Conservation (phyloP, 2,888 invertebrate genomes). For the Andrena dorsata region DNA sequence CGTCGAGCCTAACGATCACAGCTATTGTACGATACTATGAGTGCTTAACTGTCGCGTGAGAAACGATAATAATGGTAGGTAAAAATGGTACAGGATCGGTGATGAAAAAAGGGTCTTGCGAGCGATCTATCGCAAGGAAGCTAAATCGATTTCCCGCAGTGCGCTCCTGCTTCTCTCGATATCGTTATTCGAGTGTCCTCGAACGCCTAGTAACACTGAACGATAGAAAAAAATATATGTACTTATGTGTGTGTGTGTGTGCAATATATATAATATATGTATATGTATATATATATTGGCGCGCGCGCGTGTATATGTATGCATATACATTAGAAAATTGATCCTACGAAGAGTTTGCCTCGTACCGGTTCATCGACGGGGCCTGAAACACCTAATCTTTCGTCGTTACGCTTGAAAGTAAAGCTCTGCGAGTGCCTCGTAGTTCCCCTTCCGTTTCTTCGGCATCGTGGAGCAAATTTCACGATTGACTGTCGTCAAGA, state of each 20-base stretch:
- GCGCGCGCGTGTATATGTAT: slow-evolving; percentile 20
- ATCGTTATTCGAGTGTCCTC: slow-evolving; percentile 21
- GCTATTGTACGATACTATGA: slow-evolving; percentile 80
- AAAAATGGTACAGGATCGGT: slow-evolving; percentile 42
- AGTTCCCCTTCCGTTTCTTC: slow-evolving; percentile 1
- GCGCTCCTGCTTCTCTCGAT: slow-evolving; percentile 9
- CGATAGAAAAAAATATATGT: slow-evolving; percentile 43
- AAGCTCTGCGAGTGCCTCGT: slow-evolving; percentile 8
- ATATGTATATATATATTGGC: slow-evolving; percentile 14
- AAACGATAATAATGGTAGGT: slow-evolving; percentile 54
- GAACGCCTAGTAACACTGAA: slow-evolving; percentile 35
- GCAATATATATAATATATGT: not conserved
- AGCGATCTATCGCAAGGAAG: slow-evolving; percentile 39
- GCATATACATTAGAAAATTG: slow-evolving; percentile 65
- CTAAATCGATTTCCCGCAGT: slow-evolving; percentile 25
- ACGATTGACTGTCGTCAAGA: slow-evolving; percentile 6
- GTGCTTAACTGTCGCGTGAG: slow-evolving; percentile 49
- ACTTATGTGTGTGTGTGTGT: not conserved
- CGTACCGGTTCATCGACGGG: slow-evolving; percentile 40
- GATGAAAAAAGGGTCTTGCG: slow-evolving; percentile 40
- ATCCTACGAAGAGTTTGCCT: slow-evolving; percentile 55
- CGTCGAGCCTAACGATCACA: slow-evolving; percentile 81
- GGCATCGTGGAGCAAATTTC: slow-evolving; percentile 1
- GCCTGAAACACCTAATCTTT: slow-evolving; percentile 41
- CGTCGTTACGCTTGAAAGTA: slow-evolving; percentile 10